phyloP scores from a whole-genome alignment of 2,113 vertebrate species.

The Hiodon tergisus region DNA sequence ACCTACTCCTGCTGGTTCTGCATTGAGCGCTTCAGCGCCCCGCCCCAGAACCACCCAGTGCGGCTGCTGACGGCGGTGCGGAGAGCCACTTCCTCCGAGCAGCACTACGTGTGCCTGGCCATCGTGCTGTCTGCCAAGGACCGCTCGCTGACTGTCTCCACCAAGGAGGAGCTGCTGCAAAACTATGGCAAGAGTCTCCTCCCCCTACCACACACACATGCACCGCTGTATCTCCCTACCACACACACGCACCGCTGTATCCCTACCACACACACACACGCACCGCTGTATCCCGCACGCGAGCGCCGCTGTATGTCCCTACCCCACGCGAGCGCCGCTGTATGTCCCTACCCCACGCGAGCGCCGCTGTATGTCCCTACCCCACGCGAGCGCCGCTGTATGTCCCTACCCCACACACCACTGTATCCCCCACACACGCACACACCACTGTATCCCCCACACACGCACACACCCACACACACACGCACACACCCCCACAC shows the following conservation, averaged over 20 bases:
- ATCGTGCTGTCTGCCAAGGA: constrained; percentile 87
- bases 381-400: not conserved
- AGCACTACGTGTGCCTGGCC: constrained; percentile 90
- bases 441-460: too few relatives aligned
- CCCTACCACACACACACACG: too few relatives aligned
- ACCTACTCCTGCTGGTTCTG: constrained; percentile 96
- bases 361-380: not conserved
- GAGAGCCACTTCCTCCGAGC: constrained; percentile 86
- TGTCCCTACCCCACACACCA: too few relatives aligned
- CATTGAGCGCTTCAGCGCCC: constrained; percentile 81
- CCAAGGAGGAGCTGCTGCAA: constrained; percentile 93
- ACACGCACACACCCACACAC: too few relatives aligned
- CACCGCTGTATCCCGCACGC: not conserved
- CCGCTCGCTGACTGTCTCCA: constrained; percentile 86
- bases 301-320: not conserved
- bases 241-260: not conserved
- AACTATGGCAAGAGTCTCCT: constrained; percentile 68
- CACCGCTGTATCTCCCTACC: too few relatives aligned
- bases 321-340: too few relatives aligned
- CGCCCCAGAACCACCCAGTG: constrained; percentile 80
- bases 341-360: too few relatives aligned
- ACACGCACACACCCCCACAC: too few relatives aligned
- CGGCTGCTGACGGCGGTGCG: constrained; percentile 85
- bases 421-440: too few relatives aligned
- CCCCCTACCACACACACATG: too few relatives aligned